Evolutionary conservation across 2,888 invertebrate species (phyloP).

Genomic region (Sphaerophoria taeniata): DNA sequence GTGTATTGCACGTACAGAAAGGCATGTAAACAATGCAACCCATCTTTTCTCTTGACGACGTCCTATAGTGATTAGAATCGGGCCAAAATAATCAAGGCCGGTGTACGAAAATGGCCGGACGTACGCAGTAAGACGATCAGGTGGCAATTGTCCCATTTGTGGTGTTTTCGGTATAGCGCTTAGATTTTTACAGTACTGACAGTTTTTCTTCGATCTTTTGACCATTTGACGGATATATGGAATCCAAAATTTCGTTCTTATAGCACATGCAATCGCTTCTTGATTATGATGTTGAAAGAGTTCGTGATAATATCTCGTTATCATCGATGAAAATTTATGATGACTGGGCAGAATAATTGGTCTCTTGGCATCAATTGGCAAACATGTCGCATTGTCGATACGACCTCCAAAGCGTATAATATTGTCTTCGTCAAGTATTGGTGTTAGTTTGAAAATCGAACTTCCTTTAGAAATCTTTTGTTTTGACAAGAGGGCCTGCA

Average conservation of each 20-base stretch:
- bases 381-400: constrained; percentile 43
- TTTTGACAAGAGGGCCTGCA: constrained; percentile 12
- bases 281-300: too few species aligned
- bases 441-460: constrained; percentile 28
- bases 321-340: too few species aligned
- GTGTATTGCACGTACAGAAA: constrained; percentile 53
- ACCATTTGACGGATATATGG: too few species aligned
- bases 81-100: neutral
- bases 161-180: too few species aligned
- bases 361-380: constrained; percentile 14
- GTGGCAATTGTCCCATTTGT: too few species aligned
- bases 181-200: too few species aligned
- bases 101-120: neutral
- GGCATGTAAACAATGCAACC: constrained; percentile 62
- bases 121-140: neutral
- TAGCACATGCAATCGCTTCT: too few species aligned
- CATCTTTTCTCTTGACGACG: constrained; percentile 69
- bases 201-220: too few species aligned
- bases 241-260: too few species aligned
- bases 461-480: constrained; percentile 22
- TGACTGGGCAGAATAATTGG: too few species aligned
- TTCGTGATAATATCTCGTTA: too few species aligned
- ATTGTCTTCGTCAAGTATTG: constrained; percentile 34
- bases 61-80: constrained; percentile 43
- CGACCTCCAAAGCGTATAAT: constrained; percentile 26